These are phyloP conservation scores for Sabellastarte sp. DNA, from an alignment of 2,888 invertebrate genomes.

Conservation along the genomic window DNA sequence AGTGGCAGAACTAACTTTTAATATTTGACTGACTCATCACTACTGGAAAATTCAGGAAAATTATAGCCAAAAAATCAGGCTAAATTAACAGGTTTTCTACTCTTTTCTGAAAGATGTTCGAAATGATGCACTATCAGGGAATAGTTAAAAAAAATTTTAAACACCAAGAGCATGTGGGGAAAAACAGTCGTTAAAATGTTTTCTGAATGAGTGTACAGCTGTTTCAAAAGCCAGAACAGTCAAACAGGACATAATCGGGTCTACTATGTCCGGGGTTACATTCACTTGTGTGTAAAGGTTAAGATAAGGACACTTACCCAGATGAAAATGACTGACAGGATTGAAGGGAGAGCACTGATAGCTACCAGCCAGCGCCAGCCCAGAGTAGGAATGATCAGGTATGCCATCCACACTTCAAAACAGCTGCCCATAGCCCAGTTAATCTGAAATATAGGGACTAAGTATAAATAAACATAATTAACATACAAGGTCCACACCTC, in stretches of 20 bases:
- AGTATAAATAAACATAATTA: no score
- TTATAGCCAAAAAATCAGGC: no score
- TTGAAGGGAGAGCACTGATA: conserved; percentile 49
- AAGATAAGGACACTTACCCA: conserved; percentile 50
- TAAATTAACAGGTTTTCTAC: no score
- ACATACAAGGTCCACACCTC: no score
- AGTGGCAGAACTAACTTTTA: no score
- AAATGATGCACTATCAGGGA: no score
- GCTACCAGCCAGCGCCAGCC: conserved; percentile 56
- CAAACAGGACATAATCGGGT: no score
- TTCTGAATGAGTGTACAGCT: not conserved
- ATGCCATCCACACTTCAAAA: conserved; percentile 53
- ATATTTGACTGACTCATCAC: no score
- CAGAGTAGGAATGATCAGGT: conserved; percentile 43
- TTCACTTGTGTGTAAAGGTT: not conserved
- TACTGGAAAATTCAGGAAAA: no score
- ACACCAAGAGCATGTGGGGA: not conserved
- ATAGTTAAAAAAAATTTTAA: not conserved
- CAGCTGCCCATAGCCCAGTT: conserved; percentile 53
- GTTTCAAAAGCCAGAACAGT: not conserved
- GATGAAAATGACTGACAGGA: conserved; percentile 39
- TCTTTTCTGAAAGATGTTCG: no score
- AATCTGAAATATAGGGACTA: conserved; percentile 46
- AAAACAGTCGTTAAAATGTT: not conserved
- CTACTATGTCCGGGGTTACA: no score